phyloP scores from a whole-genome alignment of 2,797 vertebrate species.

The Schizothorax lantsangensis region DNA sequence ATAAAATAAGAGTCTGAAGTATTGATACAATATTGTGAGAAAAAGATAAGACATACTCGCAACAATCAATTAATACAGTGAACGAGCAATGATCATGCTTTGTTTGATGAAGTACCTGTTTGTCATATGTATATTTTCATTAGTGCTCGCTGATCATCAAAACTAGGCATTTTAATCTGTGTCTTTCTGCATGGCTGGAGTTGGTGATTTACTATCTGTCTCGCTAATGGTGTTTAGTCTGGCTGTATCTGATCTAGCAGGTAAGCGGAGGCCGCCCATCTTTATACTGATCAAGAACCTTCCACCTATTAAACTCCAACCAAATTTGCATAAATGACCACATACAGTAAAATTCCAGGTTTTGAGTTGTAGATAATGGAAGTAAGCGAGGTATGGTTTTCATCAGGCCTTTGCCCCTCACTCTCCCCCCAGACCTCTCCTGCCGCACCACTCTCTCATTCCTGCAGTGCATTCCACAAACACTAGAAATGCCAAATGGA shows the following conservation, averaged over 20 bases:
- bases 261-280: conserved; percentile 26
- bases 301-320: conserved; percentile 4
- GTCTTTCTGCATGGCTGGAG: conserved; percentile 50
- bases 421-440: conserved; percentile 19
- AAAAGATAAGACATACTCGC: neutral
- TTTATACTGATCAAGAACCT: conserved; percentile 19
- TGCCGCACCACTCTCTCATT: conserved; percentile 36
- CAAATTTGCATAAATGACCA: conserved; percentile 2
- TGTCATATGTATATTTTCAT: neutral
- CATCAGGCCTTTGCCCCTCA: conserved; percentile 18
- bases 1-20: neutral
- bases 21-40: neutral
- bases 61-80: neutral
- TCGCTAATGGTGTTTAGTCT: conserved; percentile 49
- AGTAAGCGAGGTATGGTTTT: conserved; percentile 5
- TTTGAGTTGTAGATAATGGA: conserved; percentile 6
- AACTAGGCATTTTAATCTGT: neutral
- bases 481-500: conserved; percentile 48
- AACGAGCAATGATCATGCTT: neutral
- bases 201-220: conserved; percentile 57
- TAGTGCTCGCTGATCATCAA: neutral
- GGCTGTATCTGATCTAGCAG: conserved; percentile 46
- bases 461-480: conserved; percentile 50
- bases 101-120: neutral
- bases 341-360: conserved; percentile 8